A percentile compares a stretch with the other conserved stretches of the same genome.
Evolutionary conservation across 2,888 invertebrate species (phyloP).

Genomic region (Portevinia maculata): DNA sequence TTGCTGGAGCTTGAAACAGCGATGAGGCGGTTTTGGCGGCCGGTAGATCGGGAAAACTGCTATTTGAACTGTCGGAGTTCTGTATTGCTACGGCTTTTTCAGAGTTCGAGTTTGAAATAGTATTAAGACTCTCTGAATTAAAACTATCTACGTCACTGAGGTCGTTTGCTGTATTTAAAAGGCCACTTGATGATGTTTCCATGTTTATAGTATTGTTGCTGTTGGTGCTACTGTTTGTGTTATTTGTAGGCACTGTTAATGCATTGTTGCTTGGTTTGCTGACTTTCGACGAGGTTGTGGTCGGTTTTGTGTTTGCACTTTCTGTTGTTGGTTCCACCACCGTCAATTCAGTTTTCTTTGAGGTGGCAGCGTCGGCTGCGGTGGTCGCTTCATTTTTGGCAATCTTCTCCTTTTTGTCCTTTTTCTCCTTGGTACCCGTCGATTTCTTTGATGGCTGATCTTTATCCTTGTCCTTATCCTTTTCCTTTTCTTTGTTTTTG

Average conservation of each 20-base stretch:
- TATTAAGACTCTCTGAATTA: constrained; percentile 77
- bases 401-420: constrained; percentile 73
- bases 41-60: constrained; percentile 81
- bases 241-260: constrained; percentile 64
- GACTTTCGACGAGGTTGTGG: constrained; percentile 53
- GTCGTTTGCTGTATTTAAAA: constrained; percentile 73
- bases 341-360: constrained; percentile 62
- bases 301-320: constrained; percentile 76
- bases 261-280: constrained; percentile 78
- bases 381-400: constrained; percentile 67
- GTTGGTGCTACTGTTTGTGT: constrained; percentile 55
- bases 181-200: constrained; percentile 75
- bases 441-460: constrained; percentile 77
- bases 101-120: constrained; percentile 73
- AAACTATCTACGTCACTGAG: constrained; percentile 80
- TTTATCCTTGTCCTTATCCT: constrained; percentile 85
- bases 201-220: constrained; percentile 29
- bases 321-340: constrained; percentile 66
- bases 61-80: constrained; percentile 81
- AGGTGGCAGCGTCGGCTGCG: constrained; percentile 23
- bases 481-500: constrained; percentile 87
- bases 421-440: constrained; percentile 66
- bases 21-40: constrained; percentile 14
- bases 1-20: constrained; percentile 61
- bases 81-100: constrained; percentile 76